Conservation (phyloP, 2,888 invertebrate genomes). For the Ophonus ardosiacus region DNA sequence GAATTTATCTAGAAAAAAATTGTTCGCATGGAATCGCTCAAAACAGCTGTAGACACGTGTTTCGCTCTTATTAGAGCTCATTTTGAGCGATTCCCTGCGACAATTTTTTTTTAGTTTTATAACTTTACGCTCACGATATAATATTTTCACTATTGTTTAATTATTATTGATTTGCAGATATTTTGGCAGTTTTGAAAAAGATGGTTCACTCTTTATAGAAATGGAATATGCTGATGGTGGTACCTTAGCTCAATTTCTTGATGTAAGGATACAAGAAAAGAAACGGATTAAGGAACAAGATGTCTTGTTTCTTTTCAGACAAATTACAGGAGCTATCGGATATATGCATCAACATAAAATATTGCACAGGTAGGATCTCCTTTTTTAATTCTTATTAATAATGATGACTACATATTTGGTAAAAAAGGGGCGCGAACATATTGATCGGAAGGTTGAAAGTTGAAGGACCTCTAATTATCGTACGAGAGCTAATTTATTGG, state of each 20-base stretch:
- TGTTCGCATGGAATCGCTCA: too few species aligned
- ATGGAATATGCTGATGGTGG: conserved; percentile 90
- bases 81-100: too few species aligned
- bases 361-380: conserved; percentile 76
- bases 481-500: too few species aligned
- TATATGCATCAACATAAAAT: conserved; percentile 85
- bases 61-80: too few species aligned
- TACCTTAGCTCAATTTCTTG: conserved; percentile 82
- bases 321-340: conserved; percentile 83
- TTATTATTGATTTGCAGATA: conserved; percentile 75
- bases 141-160: background rate
- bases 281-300: conserved; percentile 80
- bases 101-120: too few species aligned
- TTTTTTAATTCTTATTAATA: background rate
- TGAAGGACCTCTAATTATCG: too few species aligned
- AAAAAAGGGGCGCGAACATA: too few species aligned
- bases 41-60: too few species aligned
- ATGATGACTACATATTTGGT: background rate
- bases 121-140: too few species aligned
- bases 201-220: conserved; percentile 84
- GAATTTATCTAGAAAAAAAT: too few species aligned
- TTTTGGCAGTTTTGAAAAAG: conserved; percentile 85
- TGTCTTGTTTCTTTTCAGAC: conserved; percentile 81
- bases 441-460: too few species aligned
- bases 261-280: conserved; percentile 74